A percentile compares a stretch with the other conserved stretches of the same genome.
Conservation (phyloP, 1,140 invertebrate genomes). For the Maniola jurtina region DNA sequence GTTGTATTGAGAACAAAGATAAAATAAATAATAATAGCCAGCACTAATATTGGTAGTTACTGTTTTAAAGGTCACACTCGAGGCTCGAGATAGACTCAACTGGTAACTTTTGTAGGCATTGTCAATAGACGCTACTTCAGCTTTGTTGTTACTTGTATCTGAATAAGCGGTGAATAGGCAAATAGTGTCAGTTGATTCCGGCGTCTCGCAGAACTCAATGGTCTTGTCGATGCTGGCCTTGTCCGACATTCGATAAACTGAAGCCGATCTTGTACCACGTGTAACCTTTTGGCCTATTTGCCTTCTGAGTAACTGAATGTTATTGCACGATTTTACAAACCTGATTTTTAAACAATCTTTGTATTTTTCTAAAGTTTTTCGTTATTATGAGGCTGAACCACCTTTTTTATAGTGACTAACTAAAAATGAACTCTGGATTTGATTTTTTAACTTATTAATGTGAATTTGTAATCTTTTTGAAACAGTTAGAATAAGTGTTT, state of each 20-base stretch:
- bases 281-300: conserved; percentile 46
- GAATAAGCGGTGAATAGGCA: conserved; percentile 26
- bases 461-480: conserved; percentile 15
- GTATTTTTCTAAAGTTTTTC: not conserved
- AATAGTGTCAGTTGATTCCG: conserved; percentile 51
- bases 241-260: conserved; percentile 49
- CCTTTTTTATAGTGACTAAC: too few species aligned
- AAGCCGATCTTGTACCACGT: conserved; percentile 34
- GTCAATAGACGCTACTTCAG: conserved; percentile 18
- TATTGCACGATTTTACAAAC: too few species aligned
- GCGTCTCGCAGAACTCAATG: conserved; percentile 23
- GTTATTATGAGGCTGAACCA: not conserved
- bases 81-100: not conserved
- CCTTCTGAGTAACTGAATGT: not conserved
- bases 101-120: conserved; percentile 19
- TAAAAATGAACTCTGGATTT: not conserved
- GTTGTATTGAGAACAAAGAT: not conserved
- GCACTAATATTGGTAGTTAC: too few species aligned
- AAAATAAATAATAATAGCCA: not conserved
- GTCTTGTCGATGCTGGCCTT: conserved; percentile 45
- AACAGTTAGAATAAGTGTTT: too few species aligned
- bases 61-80: conserved; percentile 1
- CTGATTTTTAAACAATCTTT: too few species aligned
- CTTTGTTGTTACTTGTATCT: conserved; percentile 19
- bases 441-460: too few species aligned